phyloP scores from a whole-genome alignment of 2,888 invertebrate genomes.

The Drepana falcataria region DNA sequence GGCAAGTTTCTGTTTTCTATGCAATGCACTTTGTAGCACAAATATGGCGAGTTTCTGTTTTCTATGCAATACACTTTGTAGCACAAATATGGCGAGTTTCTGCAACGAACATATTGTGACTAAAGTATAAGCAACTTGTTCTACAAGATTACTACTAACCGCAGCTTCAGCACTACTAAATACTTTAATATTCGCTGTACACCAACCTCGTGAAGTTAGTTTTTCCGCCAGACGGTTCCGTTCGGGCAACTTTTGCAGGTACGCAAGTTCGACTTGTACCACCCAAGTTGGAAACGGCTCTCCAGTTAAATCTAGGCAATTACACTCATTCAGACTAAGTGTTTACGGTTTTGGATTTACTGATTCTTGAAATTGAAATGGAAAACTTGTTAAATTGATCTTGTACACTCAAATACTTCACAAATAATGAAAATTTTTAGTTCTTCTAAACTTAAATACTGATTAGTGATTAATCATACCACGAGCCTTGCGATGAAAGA shows the following conservation, averaged over 20 bases:
- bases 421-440: no score
- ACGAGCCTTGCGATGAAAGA: no score
- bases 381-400: no score
- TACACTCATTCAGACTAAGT: slow-evolving; percentile 13
- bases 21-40: no score
- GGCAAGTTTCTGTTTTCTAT: no score
- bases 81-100: no score
- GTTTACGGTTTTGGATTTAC: slow-evolving; percentile 7
- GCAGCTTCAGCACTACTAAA: neutral
- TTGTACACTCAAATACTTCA: neutral
- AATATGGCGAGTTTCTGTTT: no score
- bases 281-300: neutral
- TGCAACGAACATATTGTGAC: no score
- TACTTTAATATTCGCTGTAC: neutral
- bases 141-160: neutral
- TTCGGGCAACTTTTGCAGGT: neutral
- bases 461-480: no score
- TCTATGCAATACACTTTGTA: no score
- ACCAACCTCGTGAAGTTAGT: neutral
- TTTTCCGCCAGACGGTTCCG: neutral
- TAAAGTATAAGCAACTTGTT: no score
- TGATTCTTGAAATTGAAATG: slow-evolving; percentile 1
- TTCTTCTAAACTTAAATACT: no score
- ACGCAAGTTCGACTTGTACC: neutral
- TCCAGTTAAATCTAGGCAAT: slow-evolving; percentile 16